Base-by-base conservation (phyloP, 2,113 vertebrate genomes). In the Halcyon senegalensis region DNA sequence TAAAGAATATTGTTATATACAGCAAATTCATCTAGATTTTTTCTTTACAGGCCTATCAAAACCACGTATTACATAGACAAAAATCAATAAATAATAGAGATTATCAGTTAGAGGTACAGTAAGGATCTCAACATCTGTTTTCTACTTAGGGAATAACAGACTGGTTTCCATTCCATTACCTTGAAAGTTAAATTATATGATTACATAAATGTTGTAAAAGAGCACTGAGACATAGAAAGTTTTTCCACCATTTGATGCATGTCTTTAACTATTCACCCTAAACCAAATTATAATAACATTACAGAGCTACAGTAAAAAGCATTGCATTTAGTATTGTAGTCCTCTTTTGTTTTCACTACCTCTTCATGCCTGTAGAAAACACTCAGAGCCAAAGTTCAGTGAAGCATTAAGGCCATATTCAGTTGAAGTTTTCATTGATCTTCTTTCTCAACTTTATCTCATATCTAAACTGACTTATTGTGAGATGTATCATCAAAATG, bases 41-140 rank as follows among this genome's bases (percentile, higher is more conserved):
- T 94, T 93, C 89, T 95, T 94, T 94, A 94, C 81, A 94, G 93
- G 67, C 77, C 86, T 96, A 96, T 94, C 84, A 91, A 93, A 97
- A 84, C 50, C 92, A 94, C 43, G 0, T 79, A 87, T 73, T 94
- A 96, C 94, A 94, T 16, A 91, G 86, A 96, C 86, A 93, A 96
- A 87, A 95, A 93, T 83, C 93, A 95, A 97, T 94, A 94, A 96
- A 91, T 96, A 96, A 84, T 83, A 76, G 87, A 94, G 62, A 82
- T 92, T 85, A 93, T 31, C 55, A 95, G 80, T 87, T 76, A 96
- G 81, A 93, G 67, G 81, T 92, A 77, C 87, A 89, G 48, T 60
- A 95, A 94, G 33, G 39, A 63, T 81, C 41, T 95, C 82, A 95
- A 66, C 55, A 75, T 86, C 76, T 90, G 39, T 58, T 94, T 96